Evolutionary conservation across 2,113 vertebrate species (phyloP).

Genomic region (Dasyornis broadbenti): DNA sequence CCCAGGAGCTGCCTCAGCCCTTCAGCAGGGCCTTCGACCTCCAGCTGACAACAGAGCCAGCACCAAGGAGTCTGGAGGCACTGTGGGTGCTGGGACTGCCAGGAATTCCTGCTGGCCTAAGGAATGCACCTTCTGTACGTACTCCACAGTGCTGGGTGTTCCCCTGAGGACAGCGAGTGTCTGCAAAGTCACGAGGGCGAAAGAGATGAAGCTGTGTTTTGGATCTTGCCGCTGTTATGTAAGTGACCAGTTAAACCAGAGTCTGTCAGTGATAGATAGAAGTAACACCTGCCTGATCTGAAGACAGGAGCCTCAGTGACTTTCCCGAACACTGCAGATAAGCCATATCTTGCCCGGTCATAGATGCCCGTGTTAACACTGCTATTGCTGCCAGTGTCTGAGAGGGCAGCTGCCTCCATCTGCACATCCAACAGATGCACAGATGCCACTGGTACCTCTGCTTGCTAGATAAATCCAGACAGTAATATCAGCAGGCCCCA

Average conservation of each 20-base stretch:
- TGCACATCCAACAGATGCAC: conserved; percentile 7
- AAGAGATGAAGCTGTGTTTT: background rate
- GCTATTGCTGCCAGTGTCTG: background rate
- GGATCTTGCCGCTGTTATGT: background rate
- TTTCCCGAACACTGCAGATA: background rate
- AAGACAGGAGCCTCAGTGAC: background rate
- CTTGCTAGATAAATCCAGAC: conserved; percentile 18
- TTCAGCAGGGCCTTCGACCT: background rate
- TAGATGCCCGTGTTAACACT: background rate
- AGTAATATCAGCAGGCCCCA: conserved; percentile 4
- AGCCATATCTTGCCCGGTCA: background rate
- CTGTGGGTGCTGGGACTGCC: background rate
- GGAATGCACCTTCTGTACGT: background rate
- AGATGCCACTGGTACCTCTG: conserved; percentile 17
- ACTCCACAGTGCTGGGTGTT: background rate
- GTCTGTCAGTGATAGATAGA: conserved; percentile 9
- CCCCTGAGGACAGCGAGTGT: background rate
- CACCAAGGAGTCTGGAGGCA: background rate
- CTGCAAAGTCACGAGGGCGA: background rate
- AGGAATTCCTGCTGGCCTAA: background rate
- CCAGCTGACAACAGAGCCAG: background rate
- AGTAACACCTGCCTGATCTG: conserved; percentile 4
- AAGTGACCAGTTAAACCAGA: background rate
- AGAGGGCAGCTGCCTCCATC: conserved; percentile 8
- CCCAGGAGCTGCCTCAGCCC: background rate